These are phyloP conservation scores for Palythoa grandis DNA, from an alignment of 92 coral and sea anemone genomes.

Conservation along the genomic window DNA sequence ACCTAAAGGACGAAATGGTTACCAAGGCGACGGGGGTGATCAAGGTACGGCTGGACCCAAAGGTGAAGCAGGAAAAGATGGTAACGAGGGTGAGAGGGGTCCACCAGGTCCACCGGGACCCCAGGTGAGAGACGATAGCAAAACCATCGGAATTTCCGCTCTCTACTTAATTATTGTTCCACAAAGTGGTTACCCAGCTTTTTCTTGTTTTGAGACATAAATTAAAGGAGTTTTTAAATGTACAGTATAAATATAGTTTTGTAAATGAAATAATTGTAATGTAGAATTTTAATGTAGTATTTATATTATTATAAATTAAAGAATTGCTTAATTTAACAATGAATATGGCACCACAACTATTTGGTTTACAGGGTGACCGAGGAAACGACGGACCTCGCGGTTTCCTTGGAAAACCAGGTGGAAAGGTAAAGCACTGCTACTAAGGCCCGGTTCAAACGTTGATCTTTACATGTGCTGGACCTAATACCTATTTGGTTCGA, in stretches of 20 bases:
- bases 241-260: no score
- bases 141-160: background rate
- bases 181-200: background rate
- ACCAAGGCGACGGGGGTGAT: conserved; percentile 41
- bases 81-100: background rate
- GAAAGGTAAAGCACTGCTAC: background rate
- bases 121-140: background rate
- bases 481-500: no score
- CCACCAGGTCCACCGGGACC: conserved; percentile 32
- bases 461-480: no score
- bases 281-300: no score
- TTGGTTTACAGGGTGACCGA: conserved; percentile 27
- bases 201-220: background rate
- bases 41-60: conserved; percentile 18
- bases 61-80: conserved; percentile 34
- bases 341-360: background rate
- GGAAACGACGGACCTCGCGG: conserved; percentile 12
- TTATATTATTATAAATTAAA: background rate
- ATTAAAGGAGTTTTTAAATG: no score
- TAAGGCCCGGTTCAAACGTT: no score
- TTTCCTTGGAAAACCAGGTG: conserved; percentile 8
- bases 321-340: background rate
- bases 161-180: background rate
- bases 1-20: conserved; percentile 19
- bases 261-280: no score